phyloP scores from a whole-genome alignment of 2,888 invertebrate genomes.

The Lepidonotus clava region DNA sequence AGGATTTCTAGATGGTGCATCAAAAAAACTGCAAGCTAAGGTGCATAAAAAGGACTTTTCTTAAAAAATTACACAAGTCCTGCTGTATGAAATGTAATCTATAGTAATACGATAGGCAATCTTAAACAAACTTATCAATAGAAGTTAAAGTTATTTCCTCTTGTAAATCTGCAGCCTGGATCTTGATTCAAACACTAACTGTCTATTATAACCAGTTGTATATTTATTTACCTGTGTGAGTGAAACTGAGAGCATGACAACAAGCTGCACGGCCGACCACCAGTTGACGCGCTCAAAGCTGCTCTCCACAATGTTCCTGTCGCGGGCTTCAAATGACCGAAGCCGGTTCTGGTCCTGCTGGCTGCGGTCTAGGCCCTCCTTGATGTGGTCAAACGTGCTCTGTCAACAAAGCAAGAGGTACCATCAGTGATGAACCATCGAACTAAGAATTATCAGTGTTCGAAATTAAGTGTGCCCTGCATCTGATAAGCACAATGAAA shows the following conservation, averaged over 20 bases:
- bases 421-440: no score
- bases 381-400: conserved; percentile 85
- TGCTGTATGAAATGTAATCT: not conserved
- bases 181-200: not conserved
- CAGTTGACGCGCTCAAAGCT: conserved; percentile 90
- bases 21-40: no score
- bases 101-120: not conserved
- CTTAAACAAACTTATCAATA: not conserved
- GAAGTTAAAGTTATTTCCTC: not conserved
- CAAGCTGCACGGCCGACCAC: conserved; percentile 86
- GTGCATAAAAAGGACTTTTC: not conserved
- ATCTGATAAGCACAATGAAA: no score
- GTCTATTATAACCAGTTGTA: not conserved
- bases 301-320: conserved; percentile 90
- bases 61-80: not conserved
- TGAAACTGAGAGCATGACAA: conserved; percentile 88
- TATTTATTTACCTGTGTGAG: conserved; percentile 79
- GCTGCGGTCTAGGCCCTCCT: conserved; percentile 78
- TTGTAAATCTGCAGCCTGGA: not conserved
- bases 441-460: no score
- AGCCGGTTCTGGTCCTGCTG: conserved; percentile 81
- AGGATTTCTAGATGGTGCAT: no score
- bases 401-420: conserved; percentile 80
- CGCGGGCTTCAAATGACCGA: conserved; percentile 89
- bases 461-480: no score